A percentile compares a stretch with the other conserved stretches of the same genome.
These are phyloP conservation scores for Muntiacus muntjak DNA, from an alignment of 2,113 vertebrate genomes.

Conservation along the genomic window DNA sequence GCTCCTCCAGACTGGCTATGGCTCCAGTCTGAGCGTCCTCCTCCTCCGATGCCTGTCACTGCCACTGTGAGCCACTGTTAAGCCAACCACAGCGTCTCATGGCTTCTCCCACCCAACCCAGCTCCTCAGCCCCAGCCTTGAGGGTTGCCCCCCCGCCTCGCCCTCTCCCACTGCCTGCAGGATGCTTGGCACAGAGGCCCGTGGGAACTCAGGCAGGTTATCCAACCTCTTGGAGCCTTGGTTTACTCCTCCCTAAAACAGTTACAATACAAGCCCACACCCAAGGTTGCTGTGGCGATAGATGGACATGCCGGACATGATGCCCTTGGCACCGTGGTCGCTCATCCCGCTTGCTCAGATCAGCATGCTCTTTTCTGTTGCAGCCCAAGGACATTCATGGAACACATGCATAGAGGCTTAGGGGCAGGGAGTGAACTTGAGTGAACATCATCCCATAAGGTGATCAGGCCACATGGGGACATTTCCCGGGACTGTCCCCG, in stretches of 20 bases:
- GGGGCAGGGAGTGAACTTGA: background rate
- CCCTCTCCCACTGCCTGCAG: background rate
- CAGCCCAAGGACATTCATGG: accelerated
- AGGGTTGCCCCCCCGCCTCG: background rate
- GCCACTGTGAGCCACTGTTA: background rate
- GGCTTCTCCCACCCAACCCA: background rate
- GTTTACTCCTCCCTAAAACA: background rate
- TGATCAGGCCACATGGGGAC: accelerated
- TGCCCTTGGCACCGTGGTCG: accelerated
- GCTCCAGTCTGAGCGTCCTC: background rate
- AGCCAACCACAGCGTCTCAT: background rate
- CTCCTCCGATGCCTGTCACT: background rate
- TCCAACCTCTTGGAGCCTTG: background rate
- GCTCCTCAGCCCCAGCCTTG: too few species aligned
- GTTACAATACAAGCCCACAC: accelerated
- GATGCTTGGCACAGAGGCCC: background rate
- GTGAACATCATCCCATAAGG: accelerated
- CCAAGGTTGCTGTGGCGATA: accelerated
- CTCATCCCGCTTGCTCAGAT: accelerated
- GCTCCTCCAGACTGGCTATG: background rate
- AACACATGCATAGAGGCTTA: background rate
- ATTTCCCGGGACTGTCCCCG: background rate
- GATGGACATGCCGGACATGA: accelerated
- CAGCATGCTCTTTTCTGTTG: background rate
- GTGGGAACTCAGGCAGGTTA: background rate